phyloP scores from a whole-genome alignment of 23 tunicate species.

The Trididemnum nubilum region DNA sequence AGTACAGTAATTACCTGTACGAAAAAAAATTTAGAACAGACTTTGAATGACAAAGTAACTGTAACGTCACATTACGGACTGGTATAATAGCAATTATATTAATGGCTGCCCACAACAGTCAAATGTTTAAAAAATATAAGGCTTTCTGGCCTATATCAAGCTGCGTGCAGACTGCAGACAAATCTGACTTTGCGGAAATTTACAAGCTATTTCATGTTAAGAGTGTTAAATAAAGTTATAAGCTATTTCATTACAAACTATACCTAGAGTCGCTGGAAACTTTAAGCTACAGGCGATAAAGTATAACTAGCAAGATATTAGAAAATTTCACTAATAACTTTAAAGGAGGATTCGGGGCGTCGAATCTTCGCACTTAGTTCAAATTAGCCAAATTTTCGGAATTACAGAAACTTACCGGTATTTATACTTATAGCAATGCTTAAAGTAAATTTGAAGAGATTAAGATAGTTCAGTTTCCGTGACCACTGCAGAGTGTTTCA shows the following conservation, averaged over 20 bases:
- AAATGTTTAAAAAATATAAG: neutral
- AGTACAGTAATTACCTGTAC: neutral
- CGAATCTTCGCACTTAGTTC: neutral
- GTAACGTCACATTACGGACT: neutral
- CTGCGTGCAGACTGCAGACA: neutral
- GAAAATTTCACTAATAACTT: neutral
- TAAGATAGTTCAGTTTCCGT: neutral
- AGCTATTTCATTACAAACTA: neutral
- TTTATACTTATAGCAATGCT: neutral
- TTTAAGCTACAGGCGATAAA: neutral
- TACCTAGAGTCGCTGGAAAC: neutral
- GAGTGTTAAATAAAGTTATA: neutral
- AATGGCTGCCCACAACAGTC: neutral
- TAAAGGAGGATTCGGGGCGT: neutral
- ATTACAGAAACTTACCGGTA: neutral
- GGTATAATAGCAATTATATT: neutral
- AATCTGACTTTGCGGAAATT: neutral
- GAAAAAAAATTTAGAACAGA: neutral
- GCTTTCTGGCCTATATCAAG: neutral
- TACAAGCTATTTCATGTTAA: neutral
- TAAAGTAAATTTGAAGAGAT: too few relatives aligned
- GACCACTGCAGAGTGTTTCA: neutral
- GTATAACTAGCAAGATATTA: neutral
- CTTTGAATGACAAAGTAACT: neutral
- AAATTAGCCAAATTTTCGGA: neutral